phyloP scores from a whole-genome alignment of 2,888 invertebrate genomes.

The Drosophila recens region DNA sequence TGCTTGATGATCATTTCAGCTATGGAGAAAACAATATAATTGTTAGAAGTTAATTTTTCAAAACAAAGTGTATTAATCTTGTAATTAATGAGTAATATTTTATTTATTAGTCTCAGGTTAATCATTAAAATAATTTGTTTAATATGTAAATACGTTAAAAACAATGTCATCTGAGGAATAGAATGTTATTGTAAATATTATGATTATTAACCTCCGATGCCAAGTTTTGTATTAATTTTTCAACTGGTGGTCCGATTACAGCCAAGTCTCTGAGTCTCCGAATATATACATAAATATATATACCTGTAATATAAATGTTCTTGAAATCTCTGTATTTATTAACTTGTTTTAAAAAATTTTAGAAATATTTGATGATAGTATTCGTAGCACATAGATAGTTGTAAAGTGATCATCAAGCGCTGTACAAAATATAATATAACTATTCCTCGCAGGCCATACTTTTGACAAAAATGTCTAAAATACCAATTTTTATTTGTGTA shows the following conservation, averaged over 20 bases:
- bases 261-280: too few relatives aligned
- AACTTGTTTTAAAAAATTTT: not conserved
- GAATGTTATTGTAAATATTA: too few relatives aligned
- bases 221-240: too few relatives aligned
- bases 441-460: not conserved
- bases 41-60: too few relatives aligned
- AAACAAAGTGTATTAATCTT: too few relatives aligned
- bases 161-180: too few relatives aligned
- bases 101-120: too few relatives aligned
- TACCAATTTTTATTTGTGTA: constrained; percentile 11
- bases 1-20: constrained; percentile 64
- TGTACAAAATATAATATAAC: constrained; percentile 33
- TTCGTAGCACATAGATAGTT: not conserved
- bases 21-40: not conserved
- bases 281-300: too few relatives aligned
- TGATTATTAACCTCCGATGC: too few relatives aligned
- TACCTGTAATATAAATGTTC: too few relatives aligned
- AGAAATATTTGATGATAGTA: not conserved
- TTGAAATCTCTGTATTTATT: not conserved
- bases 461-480: not conserved
- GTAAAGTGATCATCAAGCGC: constrained; percentile 60
- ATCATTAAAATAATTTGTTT: not conserved
- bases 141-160: not conserved
- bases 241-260: too few relatives aligned
- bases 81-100: too few relatives aligned